These are phyloP conservation scores for Motacilla alba DNA, from an alignment of 2,113 vertebrate genomes.

Conservation along the genomic window DNA sequence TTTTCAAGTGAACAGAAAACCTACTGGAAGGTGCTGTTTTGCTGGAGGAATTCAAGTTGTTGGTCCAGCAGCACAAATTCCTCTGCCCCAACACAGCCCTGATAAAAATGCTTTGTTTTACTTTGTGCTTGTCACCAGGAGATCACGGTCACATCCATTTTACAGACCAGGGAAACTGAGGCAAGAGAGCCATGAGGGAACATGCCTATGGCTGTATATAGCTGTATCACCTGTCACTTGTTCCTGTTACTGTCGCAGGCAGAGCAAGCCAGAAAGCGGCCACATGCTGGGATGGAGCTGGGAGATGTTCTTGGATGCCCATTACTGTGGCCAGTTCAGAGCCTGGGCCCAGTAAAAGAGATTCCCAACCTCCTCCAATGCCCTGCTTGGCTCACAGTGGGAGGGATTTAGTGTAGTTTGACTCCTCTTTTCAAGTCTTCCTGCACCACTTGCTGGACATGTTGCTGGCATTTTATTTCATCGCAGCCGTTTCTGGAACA, in stretches of 20 bases:
- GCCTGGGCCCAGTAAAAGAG: not conserved
- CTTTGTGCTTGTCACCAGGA: not conserved
- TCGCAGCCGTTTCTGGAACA: not conserved
- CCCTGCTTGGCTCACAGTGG: accelerated
- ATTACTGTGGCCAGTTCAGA: not conserved
- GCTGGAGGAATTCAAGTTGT: not conserved
- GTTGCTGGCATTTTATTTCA: not conserved
- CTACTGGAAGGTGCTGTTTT: not conserved
- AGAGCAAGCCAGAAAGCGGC: not conserved
- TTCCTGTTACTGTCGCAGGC: not conserved
- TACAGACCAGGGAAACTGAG: not conserved
- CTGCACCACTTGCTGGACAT: accelerated
- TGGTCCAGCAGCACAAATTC: not conserved
- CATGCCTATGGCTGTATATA: not conserved
- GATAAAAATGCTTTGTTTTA: not conserved
- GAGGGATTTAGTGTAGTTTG: not conserved
- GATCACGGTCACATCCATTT: not conserved
- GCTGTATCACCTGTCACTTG: not conserved
- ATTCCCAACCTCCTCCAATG: not conserved
- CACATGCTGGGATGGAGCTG: not conserved
- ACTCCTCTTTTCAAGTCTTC: not conserved
- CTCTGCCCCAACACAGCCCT: not conserved
- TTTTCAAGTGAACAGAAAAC: not conserved
- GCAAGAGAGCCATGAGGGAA: not conserved
- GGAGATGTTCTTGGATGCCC: not conserved